Conservation (phyloP, 2,113 vertebrate species). For the Sminthopsis crassicaudata region DNA sequence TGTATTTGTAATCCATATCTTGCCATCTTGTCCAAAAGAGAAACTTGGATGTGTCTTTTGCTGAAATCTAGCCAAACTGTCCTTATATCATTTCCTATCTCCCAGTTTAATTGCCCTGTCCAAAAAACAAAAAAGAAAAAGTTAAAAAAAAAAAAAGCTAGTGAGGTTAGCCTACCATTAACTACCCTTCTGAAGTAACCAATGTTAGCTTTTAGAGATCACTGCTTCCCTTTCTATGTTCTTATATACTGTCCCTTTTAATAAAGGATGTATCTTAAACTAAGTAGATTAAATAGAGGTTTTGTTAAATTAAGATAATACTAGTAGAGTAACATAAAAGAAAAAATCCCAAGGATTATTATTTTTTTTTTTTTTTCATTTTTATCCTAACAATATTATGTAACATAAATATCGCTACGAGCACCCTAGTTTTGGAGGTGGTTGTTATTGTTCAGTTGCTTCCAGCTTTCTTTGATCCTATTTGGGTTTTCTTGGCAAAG, state of each 20-base stretch:
- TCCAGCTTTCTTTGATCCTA: no score
- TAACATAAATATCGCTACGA: neutral
- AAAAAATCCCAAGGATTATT: neutral
- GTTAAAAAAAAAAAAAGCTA: neutral
- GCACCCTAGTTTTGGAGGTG: no score
- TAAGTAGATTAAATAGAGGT: neutral
- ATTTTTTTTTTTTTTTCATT: no score
- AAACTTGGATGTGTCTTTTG: neutral
- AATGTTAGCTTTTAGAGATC: neutral
- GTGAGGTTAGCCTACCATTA: neutral
- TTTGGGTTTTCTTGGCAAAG: no score
- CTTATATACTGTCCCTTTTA: neutral
- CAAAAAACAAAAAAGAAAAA: no score
- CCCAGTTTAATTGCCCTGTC: neutral
- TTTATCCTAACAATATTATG: neutral
- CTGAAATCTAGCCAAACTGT: neutral
- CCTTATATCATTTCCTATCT: neutral
- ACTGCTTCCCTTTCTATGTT: neutral
- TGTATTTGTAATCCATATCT: neutral
- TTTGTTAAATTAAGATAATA: neutral
- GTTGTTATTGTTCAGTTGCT: no score
- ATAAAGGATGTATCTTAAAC: neutral
- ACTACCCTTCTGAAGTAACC: neutral
- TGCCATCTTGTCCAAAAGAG: neutral
- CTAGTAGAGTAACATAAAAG: neutral